Percentiles rank a stretch among this genome's conserved stretches.
Evolutionary conservation across 2,888 invertebrate genomes (phyloP).

Genomic region (Pseudococcus jackbeardsleyi): DNA sequence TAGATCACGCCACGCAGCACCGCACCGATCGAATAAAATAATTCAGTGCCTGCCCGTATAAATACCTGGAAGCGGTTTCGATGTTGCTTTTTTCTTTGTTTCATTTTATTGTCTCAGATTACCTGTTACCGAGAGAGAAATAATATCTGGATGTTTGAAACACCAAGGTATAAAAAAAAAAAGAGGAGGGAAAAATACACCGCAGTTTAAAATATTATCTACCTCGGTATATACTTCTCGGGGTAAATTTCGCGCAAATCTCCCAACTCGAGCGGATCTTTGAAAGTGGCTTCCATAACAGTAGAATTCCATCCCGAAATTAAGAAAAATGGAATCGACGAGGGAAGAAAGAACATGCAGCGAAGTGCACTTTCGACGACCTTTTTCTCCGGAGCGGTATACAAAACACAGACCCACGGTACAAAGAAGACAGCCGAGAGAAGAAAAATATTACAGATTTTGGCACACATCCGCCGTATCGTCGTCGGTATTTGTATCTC

Average conservation of each 20-base stretch:
- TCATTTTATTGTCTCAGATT: conserved; percentile 12
- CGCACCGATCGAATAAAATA: not conserved
- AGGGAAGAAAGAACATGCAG: not conserved
- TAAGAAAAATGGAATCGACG: not conserved
- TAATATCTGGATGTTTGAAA: not conserved
- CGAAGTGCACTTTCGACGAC: not conserved
- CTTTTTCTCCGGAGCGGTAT: not conserved
- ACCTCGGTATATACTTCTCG: not conserved
- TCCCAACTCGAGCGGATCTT: not conserved
- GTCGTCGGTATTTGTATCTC: not conserved
- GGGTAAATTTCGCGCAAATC: not conserved
- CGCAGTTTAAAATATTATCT: not conserved
- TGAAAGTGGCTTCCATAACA: not conserved
- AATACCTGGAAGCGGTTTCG: conserved; percentile 24
- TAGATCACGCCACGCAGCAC: not conserved
- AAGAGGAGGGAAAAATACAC: not conserved
- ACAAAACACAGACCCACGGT: not conserved
- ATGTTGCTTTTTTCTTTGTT: conserved; percentile 15
- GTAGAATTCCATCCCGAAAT: not conserved
- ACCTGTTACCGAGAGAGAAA: conserved; percentile 23
- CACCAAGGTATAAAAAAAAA: not conserved
- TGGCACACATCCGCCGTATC: conserved; percentile 3
- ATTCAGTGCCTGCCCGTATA: not conserved
- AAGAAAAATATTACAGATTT: conserved; percentile 7
- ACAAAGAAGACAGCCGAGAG: not conserved